Base-by-base conservation (phyloP, 92 coral and sea anemone species). In the Bergia puertoricense region DNA sequence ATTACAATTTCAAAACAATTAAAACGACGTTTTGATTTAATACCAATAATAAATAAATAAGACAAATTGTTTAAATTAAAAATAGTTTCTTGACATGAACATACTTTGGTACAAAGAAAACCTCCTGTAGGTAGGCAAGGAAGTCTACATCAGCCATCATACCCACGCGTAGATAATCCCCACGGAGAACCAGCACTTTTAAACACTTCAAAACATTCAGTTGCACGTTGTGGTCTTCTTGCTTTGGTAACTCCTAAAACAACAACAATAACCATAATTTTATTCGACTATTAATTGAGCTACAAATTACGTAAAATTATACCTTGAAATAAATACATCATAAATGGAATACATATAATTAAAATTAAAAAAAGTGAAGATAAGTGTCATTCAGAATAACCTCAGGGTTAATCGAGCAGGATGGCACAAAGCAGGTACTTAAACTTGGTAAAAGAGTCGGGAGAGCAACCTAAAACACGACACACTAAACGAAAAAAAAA, bases 101-200 rank as follows among this genome's bases (percentile, higher is more conserved):
- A 91, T 95, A 96, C 99, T 96, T 96, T 54, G 98, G 99, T 65
- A 96, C 81, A 79, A 96, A 94, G 93, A 97, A 97, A n/a, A 95
- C 93, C 89, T 95, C 99, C 77, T 97, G 99, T 10, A 97, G 90
- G 77, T 95, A 95, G 6, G 98, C 97, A 57, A 97, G 85, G 80
- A 94, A 95, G 10, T 97, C 97, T 10, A 90, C 91, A 57, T 97
- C 98, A 7, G 98, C 99, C 77, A 95, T 95, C 92, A 96, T 88
- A 45, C 96, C 98, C 44, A 97, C 88, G 39, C 97, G 86, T 59
- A 97, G 75, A 83, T 97, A 97, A 69, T 97, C 99, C 0, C 99
- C 99, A 54, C 94, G 93, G 18, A 97, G 90, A 14, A 96, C 94
- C 74, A 97, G 80, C 77, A 95, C 92, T 89, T 94, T 88, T 50